phyloP scores from a whole-genome alignment of 2,797 vertebrate species.

The Cygnus olor region DNA sequence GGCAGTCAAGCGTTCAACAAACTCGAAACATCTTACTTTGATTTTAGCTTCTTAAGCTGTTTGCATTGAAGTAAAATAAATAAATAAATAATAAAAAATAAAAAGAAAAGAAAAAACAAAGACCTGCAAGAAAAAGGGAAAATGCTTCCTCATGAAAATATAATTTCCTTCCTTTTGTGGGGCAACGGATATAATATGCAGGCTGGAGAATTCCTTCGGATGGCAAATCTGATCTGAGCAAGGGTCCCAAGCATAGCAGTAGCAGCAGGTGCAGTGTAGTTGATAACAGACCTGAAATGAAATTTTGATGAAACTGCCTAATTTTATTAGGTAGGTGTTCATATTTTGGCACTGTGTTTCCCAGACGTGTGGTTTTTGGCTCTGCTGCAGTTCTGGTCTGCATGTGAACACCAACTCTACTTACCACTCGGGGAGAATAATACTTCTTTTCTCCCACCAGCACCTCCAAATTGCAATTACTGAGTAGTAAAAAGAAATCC shows the following conservation, averaged over 20 bases:
- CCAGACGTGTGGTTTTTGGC: not conserved
- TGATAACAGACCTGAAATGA: accelerated
- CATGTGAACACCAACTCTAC: not conserved
- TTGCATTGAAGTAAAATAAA: not conserved
- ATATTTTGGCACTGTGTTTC: not conserved
- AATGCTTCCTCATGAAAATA: not conserved
- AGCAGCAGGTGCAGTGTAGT: not conserved
- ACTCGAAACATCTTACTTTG: not conserved
- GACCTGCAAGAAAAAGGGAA: not conserved
- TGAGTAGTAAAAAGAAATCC: not conserved
- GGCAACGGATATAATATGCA: not conserved
- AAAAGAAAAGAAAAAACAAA: not conserved
- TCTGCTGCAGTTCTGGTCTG: not conserved
- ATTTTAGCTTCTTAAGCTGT: not conserved
- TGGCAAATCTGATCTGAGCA: not conserved
- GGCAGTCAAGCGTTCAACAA: accelerated
- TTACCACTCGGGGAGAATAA: not conserved
- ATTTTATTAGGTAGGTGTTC: not conserved
- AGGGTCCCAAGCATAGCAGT: not conserved
- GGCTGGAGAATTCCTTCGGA: not conserved
- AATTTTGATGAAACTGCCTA: not conserved
- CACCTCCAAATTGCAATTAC: not conserved
- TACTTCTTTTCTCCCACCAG: not conserved
- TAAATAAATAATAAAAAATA: not conserved
- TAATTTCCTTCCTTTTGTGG: not conserved